Percentiles rank a stretch among this genome's conserved stretches.
Conservation (phyloP, 2,888 invertebrate genomes). For the Drosophila greeni region DNA sequence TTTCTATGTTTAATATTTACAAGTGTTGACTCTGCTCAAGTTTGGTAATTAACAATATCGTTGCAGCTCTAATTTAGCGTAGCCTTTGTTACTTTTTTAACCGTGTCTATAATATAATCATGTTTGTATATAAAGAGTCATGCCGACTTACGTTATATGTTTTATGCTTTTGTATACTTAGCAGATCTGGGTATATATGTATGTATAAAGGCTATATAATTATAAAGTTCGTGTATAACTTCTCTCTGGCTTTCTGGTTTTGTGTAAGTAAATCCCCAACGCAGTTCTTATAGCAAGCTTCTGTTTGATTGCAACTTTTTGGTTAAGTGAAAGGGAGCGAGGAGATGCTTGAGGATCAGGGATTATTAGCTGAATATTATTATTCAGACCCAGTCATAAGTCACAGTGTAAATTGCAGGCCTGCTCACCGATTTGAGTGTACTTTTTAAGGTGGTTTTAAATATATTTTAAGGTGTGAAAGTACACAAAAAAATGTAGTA, state of each 20-base stretch:
- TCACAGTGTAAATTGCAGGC: conserved; percentile 5
- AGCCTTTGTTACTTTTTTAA: conserved; percentile 23
- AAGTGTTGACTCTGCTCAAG: conserved; percentile 14
- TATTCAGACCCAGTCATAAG: conserved; percentile 3
- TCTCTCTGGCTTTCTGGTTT: conserved; percentile 34
- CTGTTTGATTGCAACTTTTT: conserved; percentile 9
- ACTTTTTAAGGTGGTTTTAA: conserved; percentile 6
- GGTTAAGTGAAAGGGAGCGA: background rate
- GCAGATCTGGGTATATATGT: conserved; percentile 34
- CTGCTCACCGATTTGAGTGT: background rate
- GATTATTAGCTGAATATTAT: no score
- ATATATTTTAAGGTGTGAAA: background rate
- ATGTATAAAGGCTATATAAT: conserved; percentile 39
- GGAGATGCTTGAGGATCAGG: background rate
- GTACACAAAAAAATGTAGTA: background rate
- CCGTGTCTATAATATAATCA: conserved; percentile 20
- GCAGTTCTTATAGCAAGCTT: conserved; percentile 11
- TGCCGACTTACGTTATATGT: conserved; percentile 24
- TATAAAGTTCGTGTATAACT: conserved; percentile 41
- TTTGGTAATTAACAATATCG: conserved; percentile 34
- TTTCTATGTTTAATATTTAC: conserved; percentile 32
- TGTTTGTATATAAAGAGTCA: conserved; percentile 21
- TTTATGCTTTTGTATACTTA: conserved; percentile 25
- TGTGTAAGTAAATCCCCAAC: conserved; percentile 29
- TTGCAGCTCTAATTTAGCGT: conserved; percentile 34